Base-by-base conservation (phyloP, 2,888 invertebrate species). In the Keiferia lycopersicella region DNA sequence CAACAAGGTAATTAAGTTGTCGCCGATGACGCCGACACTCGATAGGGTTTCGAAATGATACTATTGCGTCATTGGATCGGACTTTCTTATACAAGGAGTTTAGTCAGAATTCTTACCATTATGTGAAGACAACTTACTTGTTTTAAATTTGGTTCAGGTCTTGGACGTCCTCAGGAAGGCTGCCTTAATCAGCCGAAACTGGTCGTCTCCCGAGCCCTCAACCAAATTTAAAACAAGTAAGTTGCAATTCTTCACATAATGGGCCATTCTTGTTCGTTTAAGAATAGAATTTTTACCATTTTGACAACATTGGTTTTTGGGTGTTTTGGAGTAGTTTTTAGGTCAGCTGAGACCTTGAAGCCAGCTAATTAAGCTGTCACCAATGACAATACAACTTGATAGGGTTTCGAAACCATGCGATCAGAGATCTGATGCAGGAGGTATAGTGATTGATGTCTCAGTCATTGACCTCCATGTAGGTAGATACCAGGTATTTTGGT, bases 1-100 rank as follows among this genome's bases (percentile, higher is more conserved):
- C 18, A 22, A 53, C 22, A 14, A 53, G 51, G 22, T 53, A 53
- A 53, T 53, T 22, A 53, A 53, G 51, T 53, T 53, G 51, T 53
- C 26, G 22, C 26, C 26, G 51, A 20, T 22, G 51, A 53, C 51
- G 22, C 0, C 26, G 51, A 53, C 22, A 53, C 51, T 22, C 14
- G 39, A 50, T 50, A 39, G 20, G 41, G 53, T 20, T 53, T 22
- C 16, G 10, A 53, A 1, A 53, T 53, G 51, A 53, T 53, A 18
- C 12, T 8, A 6, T 53, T 53, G 51, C 20, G 14, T 53, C 51
- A 53, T 14, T 22, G 26, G 26, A 26, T 26, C 26, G 6, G 26
- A n/a, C n/a, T n/a, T n/a, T n/a, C n/a, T n/a, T n/a, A n/a, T n/a
- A n/a, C n/a, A n/a, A 6, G 26, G 26, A 6, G 26, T 26, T 26